Evolutionary conservation across 1,140 invertebrate genomes (phyloP), one percentile per base, ranked within the genome.

Genomic region (Mylabris phalerata): DNA sequence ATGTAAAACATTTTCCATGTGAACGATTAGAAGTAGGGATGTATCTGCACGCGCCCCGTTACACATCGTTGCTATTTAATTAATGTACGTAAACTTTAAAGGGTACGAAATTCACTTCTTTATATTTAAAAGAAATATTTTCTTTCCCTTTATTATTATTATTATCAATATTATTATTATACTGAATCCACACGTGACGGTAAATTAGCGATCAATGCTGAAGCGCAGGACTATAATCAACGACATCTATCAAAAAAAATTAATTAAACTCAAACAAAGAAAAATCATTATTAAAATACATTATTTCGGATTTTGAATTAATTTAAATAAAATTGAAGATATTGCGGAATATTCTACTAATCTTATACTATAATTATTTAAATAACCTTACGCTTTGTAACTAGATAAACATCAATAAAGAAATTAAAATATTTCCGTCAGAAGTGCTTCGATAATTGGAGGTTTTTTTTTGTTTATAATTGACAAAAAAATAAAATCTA

Each of bases 51-150:
- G 54, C 54, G 45, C 39, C 32, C 42, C 54, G 51, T 54, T 54
- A 54, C 51, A 54, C 51, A 46, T 32, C 51, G 51, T 38, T 54
- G 42, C 51, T 25, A 54, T 54, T 54, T 54, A 54, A 54, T 54
- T 46, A 54, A 54, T 46, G 46, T 54, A 32, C 42, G 46, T 54
- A 54, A 46, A 46, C 26, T 26, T 10, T n/a, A 45, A 54, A 54
- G 51, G 51, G 51, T 54, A 38, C 42, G 24, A 54, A 25, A 54
- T 45, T 46, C 32, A 32, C 32, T 32, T 7, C 7, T 32, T 32
- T 32, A 32, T 32, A 32, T 32, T 32, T 32, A 2, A 32, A 32
- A 32, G 32, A 32, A 32, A 32, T 32, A 32, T 32, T 32, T 32
- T 32, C 7, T 4, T 32, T 32, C 7, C 32, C 4, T 5, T 32